Base-by-base conservation (phyloP, 2,113 vertebrate genomes). In the Oostethus manadensis region DNA sequence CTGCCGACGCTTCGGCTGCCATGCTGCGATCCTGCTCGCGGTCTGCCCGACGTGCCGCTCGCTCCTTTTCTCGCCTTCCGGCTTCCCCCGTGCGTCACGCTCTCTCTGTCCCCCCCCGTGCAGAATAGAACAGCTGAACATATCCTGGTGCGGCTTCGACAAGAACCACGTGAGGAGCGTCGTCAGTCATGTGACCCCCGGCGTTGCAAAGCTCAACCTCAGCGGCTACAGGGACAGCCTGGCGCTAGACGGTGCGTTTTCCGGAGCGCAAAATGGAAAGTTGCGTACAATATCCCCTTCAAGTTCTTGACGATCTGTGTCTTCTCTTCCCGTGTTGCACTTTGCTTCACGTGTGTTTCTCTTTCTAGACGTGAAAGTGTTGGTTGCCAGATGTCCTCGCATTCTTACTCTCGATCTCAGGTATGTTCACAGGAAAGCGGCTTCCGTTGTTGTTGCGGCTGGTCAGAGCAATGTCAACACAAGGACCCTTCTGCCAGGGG, bases 211-310 rank as follows among this genome's bases (percentile, higher is more conserved):
- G 17, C 84, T 98, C 56, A 98, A 98, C 82, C 86, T 98, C 66
- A 96, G 97, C 4, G 96, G 97, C n/a, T 98, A 98, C 84, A 88
- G 97, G 62, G 91, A 94, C 59, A 92, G 89, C 71, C 89, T 98
- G 10, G 87, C 87, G 17, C 89, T 91, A 18, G 42, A 90, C 51
- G 93, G 96, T 97, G 66, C 87, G 79, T 13, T 33, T 7, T 33
- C 8, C 29, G 8, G 8, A 33, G 29, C 5, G 29, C 29, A 6
- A 33, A 33, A 33, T 33, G 23, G n/a, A n/a, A 26, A 33, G 4
- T 33, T 6, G 8, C 29, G 5, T 33, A 7, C 29, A 33, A n/a
- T n/a, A n/a, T n/a, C n/a, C n/a, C n/a, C n/a, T n/a, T n/a, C n/a
- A n/a, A n/a, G n/a, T n/a, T n/a, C n/a, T n/a, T n/a, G n/a, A n/a